Conservation (phyloP, 2,888 invertebrate species). For the Ernsta delagoae region DNA sequence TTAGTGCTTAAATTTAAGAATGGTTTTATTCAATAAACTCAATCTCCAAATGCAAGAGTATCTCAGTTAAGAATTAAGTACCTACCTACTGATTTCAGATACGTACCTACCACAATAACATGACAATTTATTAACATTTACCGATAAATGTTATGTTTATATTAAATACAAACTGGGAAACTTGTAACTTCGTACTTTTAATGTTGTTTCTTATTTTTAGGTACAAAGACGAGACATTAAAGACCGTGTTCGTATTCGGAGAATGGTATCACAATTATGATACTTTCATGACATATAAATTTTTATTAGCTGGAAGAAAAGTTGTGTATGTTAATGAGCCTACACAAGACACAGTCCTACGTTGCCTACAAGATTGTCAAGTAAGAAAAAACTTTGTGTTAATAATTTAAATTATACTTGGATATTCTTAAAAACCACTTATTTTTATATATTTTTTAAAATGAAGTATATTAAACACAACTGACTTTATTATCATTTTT, state of each 20-base stretch:
- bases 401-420: not conserved
- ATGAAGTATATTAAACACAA: no score
- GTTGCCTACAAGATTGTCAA: slow-evolving; percentile 53
- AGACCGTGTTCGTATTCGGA: slow-evolving; percentile 59
- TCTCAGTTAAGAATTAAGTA: no score
- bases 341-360: slow-evolving; percentile 48
- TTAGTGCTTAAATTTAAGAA: no score
- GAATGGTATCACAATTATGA: slow-evolving; percentile 73
- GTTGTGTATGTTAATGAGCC: slow-evolving; percentile 55
- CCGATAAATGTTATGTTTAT: no score
- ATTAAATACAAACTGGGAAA: not conserved
- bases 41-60: no score
- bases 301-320: slow-evolving; percentile 60
- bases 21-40: no score
- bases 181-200: slow-evolving; percentile 12
- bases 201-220: slow-evolving; percentile 47
- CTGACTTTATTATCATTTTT: no score
- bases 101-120: no score
- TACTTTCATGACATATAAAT: slow-evolving; percentile 66
- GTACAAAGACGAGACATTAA: slow-evolving; percentile 55
- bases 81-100: no score
- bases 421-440: not conserved
- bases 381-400: slow-evolving; percentile 47
- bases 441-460: not conserved
- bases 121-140: no score